Evolutionary conservation across 2,113 vertebrate species (phyloP).

Genomic region (Struthio camelus): DNA sequence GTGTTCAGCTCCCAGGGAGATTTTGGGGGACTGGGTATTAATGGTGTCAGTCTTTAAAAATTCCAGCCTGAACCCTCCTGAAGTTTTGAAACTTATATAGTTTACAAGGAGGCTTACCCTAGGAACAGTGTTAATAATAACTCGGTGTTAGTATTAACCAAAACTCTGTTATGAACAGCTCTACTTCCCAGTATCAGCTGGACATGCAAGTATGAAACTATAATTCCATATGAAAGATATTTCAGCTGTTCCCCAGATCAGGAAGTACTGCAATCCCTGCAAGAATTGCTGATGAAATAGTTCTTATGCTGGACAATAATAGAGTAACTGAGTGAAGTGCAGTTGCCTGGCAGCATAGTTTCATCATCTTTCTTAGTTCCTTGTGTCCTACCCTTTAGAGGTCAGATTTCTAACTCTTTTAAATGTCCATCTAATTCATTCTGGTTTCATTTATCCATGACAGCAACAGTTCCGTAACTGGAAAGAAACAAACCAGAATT

Average conservation of each 20-base stretch:
- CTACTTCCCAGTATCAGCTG: background rate
- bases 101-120: background rate
- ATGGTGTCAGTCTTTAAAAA: background rate
- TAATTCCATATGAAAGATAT: background rate
- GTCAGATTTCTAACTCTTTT: background rate
- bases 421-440: background rate
- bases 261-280: background rate
- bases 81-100: background rate
- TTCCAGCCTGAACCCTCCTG: background rate
- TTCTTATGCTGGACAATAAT: background rate
- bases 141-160: background rate
- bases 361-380: background rate
- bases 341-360: background rate
- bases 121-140: background rate
- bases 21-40: background rate
- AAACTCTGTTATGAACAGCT: background rate
- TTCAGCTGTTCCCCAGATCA: background rate
- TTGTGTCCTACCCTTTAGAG: background rate
- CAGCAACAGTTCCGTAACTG: background rate
- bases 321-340: background rate
- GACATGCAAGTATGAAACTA: background rate
- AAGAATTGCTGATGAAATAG: background rate
- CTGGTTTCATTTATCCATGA: background rate
- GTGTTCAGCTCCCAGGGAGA: background rate
- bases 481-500: background rate